Conservation (phyloP, 2,113 vertebrate species). For the Pelusios castaneus region DNA sequence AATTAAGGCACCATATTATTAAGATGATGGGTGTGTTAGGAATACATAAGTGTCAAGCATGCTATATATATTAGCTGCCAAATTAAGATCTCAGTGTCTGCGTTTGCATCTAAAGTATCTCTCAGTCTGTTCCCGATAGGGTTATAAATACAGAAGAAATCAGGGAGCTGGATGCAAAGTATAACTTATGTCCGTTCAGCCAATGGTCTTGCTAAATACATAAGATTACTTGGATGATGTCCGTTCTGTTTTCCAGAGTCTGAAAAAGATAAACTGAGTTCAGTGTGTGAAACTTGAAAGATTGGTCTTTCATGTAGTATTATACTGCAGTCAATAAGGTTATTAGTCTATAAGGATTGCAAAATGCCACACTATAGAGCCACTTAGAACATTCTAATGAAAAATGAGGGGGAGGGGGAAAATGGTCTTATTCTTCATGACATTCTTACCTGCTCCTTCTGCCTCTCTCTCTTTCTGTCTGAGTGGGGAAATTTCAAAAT, state of each 20-base stretch:
- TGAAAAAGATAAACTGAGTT: slow-evolving; percentile 23
- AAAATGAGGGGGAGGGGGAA: no score
- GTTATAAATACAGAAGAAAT: not conserved
- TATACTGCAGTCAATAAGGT: not conserved
- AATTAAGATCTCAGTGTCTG: not conserved
- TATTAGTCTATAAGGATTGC: not conserved
- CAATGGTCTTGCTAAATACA: not conserved
- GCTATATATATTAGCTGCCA: slow-evolving; percentile 9
- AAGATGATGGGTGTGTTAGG: not conserved
- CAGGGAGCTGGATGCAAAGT: not conserved
- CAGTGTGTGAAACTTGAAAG: not conserved
- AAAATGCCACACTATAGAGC: not conserved
- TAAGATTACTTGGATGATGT: not conserved
- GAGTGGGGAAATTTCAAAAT: slow-evolving; percentile 50
- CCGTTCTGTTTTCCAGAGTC: not conserved
- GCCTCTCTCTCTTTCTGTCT: not conserved
- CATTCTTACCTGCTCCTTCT: not conserved
- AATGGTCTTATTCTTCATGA: not conserved
- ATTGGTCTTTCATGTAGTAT: slow-evolving; percentile 9
- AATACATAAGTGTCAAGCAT: not conserved
- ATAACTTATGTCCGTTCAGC: slow-evolving; percentile 2
- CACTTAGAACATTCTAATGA: not conserved
- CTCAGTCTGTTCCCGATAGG: not conserved
- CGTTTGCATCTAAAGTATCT: not conserved
- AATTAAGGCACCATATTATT: not conserved